These are phyloP conservation scores for Tachycineta bicolor DNA, from an alignment of 2,113 vertebrate genomes.

Conservation along the genomic window DNA sequence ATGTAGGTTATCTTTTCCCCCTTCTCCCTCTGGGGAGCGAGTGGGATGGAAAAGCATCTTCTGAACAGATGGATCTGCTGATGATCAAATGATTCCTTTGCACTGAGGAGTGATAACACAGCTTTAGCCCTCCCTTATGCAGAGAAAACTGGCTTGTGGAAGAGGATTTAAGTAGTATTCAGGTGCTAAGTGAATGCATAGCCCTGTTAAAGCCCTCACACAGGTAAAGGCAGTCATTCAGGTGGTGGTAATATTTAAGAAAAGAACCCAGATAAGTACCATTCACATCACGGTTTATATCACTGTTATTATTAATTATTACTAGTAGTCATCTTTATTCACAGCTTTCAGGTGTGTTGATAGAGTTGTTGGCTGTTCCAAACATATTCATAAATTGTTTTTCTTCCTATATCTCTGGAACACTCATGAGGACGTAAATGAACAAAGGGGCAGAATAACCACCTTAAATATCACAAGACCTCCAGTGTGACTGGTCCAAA, in stretches of 20 bases:
- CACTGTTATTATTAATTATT: not conserved
- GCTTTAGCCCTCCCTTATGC: rapidly evolving
- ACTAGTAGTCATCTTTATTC: too few relatives aligned
- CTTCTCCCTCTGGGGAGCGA: not conserved
- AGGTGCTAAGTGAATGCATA: not conserved
- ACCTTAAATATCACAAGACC: not conserved
- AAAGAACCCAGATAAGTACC: not conserved
- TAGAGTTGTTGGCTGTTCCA: not conserved
- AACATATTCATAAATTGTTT: not conserved
- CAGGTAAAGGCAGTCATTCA: not conserved
- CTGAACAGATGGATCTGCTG: not conserved
- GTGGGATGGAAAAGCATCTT: not conserved
- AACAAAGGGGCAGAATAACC: not conserved
- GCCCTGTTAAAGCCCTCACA: not conserved
- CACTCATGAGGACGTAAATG: not conserved
- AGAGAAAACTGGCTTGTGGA: not conserved
- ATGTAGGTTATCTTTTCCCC: not conserved
- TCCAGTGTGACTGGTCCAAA: not conserved
- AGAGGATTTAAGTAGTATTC: not conserved
- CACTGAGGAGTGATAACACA: not conserved
- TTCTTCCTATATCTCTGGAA: not conserved
- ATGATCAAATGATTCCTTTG: not conserved
- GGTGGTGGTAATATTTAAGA: not conserved
- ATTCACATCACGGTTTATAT: not conserved
- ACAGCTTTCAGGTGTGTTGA: not conserved